phyloP scores from a whole-genome alignment of 2,113 vertebrate species.

The Plecturocebus donacophilus region DNA sequence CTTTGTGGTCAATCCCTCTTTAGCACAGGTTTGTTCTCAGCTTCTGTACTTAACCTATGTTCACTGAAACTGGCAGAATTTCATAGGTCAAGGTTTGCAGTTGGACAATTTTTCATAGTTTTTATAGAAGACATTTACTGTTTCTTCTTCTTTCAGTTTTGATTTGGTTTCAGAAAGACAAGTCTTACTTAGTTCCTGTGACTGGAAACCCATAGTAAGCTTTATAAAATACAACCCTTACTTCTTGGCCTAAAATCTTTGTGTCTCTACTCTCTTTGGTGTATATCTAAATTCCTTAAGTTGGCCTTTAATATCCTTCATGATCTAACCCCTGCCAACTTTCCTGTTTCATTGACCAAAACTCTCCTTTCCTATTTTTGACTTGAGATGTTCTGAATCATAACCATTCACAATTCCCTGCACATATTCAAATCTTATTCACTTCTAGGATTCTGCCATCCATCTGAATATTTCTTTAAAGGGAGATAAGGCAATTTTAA shows the following conservation, averaged over 20 bases:
- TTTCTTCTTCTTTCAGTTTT: not conserved
- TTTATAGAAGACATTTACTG: not conserved
- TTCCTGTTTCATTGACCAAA: not conserved
- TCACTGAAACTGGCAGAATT: not conserved
- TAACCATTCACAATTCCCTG: not conserved
- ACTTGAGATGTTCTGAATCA: not conserved
- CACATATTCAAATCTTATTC: not conserved
- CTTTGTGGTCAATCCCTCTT: not conserved
- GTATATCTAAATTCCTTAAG: not conserved
- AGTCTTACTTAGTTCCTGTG: not conserved
- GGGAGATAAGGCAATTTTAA: conserved; percentile 79
- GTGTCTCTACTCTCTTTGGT: rapidly evolving
- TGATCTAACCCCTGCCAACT: not conserved
- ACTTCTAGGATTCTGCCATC: not conserved
- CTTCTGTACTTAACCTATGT: not conserved
- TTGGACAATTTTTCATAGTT: not conserved
- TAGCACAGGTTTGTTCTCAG: not conserved
- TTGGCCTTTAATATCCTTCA: not conserved
- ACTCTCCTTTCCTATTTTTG: not conserved
- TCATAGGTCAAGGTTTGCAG: not conserved
- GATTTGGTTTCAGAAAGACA: not conserved
- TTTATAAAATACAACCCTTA: not conserved
- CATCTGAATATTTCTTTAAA: conserved; percentile 62
- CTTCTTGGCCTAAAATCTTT: not conserved
- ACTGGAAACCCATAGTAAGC: not conserved